Evolutionary conservation across 2,113 vertebrate species (phyloP).

Genomic region (Tor tambroides): DNA sequence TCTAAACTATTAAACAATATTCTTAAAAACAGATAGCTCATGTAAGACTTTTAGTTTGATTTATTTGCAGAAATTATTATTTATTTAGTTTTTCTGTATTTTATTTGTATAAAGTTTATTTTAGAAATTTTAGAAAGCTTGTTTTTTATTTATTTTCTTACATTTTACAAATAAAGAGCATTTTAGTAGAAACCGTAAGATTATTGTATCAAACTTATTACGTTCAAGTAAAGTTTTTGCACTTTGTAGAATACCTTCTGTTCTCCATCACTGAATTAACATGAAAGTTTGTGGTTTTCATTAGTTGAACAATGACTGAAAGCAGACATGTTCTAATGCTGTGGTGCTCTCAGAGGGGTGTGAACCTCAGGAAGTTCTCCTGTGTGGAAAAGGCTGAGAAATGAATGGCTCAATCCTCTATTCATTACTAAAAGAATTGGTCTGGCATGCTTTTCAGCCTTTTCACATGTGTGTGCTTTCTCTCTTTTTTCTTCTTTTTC

Average conservation of each 20-base stretch:
- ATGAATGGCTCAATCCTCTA: too few species aligned
- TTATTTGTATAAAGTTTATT: too few species aligned
- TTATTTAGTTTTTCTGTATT: too few species aligned
- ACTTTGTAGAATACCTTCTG: not conserved
- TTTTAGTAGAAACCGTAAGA: not conserved
- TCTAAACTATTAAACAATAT: too few species aligned
- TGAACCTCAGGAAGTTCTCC: constrained; percentile 42
- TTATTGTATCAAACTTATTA: not conserved
- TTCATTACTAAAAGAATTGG: too few species aligned
- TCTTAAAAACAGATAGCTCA: too few species aligned
- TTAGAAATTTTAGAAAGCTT: not conserved
- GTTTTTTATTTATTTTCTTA: not conserved
- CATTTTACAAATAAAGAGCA: not conserved
- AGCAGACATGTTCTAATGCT: constrained; percentile 4
- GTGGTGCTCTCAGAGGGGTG: not conserved
- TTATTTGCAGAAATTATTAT: too few species aligned
- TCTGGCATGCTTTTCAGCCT: not conserved
- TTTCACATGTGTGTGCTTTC: too few species aligned
- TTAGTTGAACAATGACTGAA: constrained; percentile 39
- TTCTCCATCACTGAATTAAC: not conserved
- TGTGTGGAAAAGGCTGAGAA: too few species aligned
- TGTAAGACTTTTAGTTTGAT: too few species aligned
- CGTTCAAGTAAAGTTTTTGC: not conserved
- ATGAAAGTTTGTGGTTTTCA: constrained; percentile 14
- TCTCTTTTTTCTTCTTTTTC: too few species aligned